Evolutionary conservation across 2,113 vertebrate genomes (phyloP).

Genomic region (Menidia beryllina): DNA sequence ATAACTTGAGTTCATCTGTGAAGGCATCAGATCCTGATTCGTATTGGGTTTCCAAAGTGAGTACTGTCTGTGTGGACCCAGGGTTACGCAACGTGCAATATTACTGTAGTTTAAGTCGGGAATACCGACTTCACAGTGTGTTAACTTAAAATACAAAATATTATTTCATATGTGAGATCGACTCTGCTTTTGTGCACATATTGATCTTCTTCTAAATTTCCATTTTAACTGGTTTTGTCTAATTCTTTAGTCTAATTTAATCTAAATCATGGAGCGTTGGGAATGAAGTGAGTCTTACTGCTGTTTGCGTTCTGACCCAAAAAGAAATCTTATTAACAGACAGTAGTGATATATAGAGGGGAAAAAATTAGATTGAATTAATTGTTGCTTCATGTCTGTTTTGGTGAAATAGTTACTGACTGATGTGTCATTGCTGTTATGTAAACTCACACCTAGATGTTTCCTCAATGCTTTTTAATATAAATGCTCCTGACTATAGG

Average conservation of each 20-base stretch:
- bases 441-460: too few relatives aligned
- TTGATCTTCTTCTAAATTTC: background rate
- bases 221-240: background rate
- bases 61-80: slow-evolving; percentile 17
- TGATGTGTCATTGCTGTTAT: too few relatives aligned
- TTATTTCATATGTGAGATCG: background rate
- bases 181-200: background rate
- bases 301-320: background rate
- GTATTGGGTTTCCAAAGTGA: slow-evolving; percentile 26
- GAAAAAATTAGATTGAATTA: too few relatives aligned
- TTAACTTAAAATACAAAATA: background rate
- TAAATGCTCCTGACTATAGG: too few relatives aligned
- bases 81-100: background rate
- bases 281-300: background rate
- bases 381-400: too few relatives aligned
- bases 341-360: too few relatives aligned
- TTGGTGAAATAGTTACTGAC: too few relatives aligned
- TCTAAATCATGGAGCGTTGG: too few relatives aligned
- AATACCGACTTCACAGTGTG: background rate
- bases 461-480: too few relatives aligned
- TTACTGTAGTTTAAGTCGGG: too few relatives aligned
- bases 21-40: slow-evolving; percentile 1
- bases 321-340: too few relatives aligned
- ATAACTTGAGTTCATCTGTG: background rate
- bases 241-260: background rate